Evolutionary conservation across 2,888 invertebrate species (phyloP), one percentile per base, ranked within the genome.

Genomic region (Drosophila eohydei): DNA sequence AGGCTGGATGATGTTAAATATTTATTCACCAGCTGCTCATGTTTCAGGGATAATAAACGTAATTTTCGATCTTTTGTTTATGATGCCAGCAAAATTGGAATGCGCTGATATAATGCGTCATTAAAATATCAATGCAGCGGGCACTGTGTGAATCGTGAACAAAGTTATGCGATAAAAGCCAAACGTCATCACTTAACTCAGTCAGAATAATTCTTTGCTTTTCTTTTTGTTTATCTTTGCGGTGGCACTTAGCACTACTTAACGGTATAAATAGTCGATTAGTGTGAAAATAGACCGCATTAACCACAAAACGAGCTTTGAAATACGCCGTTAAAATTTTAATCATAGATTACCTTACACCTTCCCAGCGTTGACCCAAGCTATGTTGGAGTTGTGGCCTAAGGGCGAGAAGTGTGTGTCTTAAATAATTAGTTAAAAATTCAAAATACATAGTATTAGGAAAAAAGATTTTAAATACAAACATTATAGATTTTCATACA

Each of bases 191-290:
- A 68, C 9, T 57, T 65, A 54, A 68, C 8, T 71, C 68, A 44
- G 54, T 66, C 59, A 67, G 56, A 61, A 59, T 67, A 40, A 38
- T 40, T 40, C 9, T 36, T 58, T 56, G 21, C 36, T 21, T 40
- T 50, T 21, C 41, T 34, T 55, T 54, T 9, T 32, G 38, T 26
- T 21, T 43, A 26, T 38, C 52, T 59, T 64, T 44, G 65, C 59
- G 55, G 59, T 64, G 64, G 66, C 81, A 79, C 70, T 71, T 79
- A 80, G 68, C 83, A 69, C 79, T 72, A 73, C 77, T 83, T 83
- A 77, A 81, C 72, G 69, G 81, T 73, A 68, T 66, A 81, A 71
- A 64, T 57, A 50, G 64, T 58, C 81, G 64, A 81, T 79, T 74
- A 76, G 76, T 28, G 6, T 9, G 38, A n/a, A 11, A 26, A 9